Conservation (phyloP, 1,140 invertebrate genomes). For the Bombus impatiens region DNA sequence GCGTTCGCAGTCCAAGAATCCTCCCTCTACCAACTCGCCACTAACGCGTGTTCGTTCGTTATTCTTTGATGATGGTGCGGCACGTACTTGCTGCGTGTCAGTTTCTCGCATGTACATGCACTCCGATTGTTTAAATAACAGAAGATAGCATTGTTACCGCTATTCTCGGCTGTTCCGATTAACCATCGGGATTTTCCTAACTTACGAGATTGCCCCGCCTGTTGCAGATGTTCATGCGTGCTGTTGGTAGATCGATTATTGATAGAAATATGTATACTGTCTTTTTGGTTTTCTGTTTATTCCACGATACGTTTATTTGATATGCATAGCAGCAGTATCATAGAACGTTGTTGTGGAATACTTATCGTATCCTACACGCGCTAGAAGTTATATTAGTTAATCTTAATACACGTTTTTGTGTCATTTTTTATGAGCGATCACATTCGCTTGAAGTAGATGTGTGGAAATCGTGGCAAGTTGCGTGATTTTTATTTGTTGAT, state of each 20-base stretch:
- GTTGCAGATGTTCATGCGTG: constrained; percentile 16
- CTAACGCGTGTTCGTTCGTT: constrained; percentile 1
- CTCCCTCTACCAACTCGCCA: not conserved
- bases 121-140: constrained; percentile 56
- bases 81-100: constrained; percentile 55
- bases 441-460: too few species aligned
- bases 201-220: not conserved
- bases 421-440: not conserved
- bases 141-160: constrained; percentile 58
- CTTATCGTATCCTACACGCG: not conserved
- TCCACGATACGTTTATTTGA: not conserved
- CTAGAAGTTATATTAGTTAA: not conserved
- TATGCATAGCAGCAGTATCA: too few species aligned
- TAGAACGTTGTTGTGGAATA: not conserved
- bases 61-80: constrained; percentile 28
- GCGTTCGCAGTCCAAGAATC: not conserved
- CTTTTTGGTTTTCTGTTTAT: not conserved
- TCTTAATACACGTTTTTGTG: not conserved
- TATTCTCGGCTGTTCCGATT: constrained; percentile 32
- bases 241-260: not conserved
- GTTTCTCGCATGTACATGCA: not conserved
- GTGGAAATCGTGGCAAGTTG: not conserved
- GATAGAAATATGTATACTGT: not conserved
- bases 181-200: constrained; percentile 58
- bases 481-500: not conserved